phyloP scores from a whole-genome alignment of 2,113 vertebrate genomes.

The Climacteris rufus region DNA sequence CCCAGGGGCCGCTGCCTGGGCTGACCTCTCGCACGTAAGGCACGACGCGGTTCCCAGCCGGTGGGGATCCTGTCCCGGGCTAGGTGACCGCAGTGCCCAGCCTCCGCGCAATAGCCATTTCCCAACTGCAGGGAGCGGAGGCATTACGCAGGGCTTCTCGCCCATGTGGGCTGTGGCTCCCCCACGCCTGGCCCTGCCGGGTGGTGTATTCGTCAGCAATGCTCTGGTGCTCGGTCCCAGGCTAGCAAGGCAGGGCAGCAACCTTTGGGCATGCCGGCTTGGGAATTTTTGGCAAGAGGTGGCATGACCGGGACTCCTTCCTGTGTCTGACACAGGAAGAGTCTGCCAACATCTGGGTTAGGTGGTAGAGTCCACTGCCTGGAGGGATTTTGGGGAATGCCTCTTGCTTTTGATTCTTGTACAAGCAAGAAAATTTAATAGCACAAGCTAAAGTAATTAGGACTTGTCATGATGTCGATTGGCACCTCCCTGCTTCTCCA shows the following conservation, averaged over 20 bases:
- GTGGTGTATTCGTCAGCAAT: neutral
- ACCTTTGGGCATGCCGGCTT: neutral
- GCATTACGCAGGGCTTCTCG: neutral
- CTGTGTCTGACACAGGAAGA: neutral
- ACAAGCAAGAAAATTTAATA: neutral
- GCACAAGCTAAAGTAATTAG: neutral
- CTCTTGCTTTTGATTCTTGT: neutral
- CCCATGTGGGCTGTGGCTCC: neutral
- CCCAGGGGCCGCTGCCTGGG: neutral
- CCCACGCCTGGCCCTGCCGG: neutral
- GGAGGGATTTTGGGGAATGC: neutral
- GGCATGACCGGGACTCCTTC: neutral
- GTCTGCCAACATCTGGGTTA: neutral
- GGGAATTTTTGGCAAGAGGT: neutral
- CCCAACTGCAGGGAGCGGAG: neutral
- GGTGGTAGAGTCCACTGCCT: neutral
- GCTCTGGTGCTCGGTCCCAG: neutral
- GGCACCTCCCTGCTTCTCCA: neutral
- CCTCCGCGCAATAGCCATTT: neutral
- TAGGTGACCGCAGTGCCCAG: neutral
- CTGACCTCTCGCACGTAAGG: neutral
- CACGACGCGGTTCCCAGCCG: fast-evolving
- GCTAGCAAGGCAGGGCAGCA: neutral
- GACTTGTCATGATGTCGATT: neutral
- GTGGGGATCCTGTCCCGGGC: neutral